Evolutionary conservation across 2,888 invertebrate species (phyloP).

Genomic region (Hartigia nigra): DNA sequence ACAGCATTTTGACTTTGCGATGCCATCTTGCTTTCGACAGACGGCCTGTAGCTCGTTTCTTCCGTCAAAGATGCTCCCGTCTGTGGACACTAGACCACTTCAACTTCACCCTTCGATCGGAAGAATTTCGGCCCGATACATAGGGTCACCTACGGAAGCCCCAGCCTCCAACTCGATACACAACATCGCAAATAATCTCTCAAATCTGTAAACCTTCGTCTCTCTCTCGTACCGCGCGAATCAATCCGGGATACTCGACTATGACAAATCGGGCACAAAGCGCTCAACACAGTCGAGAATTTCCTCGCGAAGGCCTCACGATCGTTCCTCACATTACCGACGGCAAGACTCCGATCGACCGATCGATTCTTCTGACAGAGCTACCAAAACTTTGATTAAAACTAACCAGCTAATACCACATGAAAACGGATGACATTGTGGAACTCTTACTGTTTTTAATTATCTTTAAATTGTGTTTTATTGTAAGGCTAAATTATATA

Average conservation of each 20-base stretch:
- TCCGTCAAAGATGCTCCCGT: slow-evolving; percentile 1
- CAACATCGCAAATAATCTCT: slow-evolving; percentile 31
- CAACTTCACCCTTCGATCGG: slow-evolving; percentile 17
- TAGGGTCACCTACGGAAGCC: slow-evolving; percentile 18
- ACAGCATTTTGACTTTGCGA: slow-evolving; percentile 51
- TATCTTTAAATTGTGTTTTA: not conserved
- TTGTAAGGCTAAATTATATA: not conserved
- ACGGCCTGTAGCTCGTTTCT: slow-evolving; percentile 9
- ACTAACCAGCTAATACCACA: not conserved
- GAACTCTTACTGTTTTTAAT: not conserved
- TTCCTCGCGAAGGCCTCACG: slow-evolving; percentile 33
- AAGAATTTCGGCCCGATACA: slow-evolving; percentile 8
- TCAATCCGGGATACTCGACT: slow-evolving; percentile 33
- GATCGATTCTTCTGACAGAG: not conserved
- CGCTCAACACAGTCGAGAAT: slow-evolving; percentile 32
- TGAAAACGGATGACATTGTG: not conserved
- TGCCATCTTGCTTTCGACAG: slow-evolving; percentile 50
- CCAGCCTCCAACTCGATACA: slow-evolving; percentile 21
- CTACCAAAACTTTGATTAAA: not conserved
- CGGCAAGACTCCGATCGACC: slow-evolving; percentile 4
- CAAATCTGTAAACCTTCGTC: slow-evolving; percentile 16
- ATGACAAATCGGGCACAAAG: slow-evolving; percentile 49
- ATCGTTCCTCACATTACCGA: slow-evolving; percentile 12
- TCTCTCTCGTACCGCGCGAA: slow-evolving; percentile 19
- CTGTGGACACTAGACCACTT: not conserved